Percentiles rank a stretch among this genome's conserved stretches.
Evolutionary conservation across 1,140 invertebrate genomes (phyloP).

Genomic region (Cheumatopsyche charites): DNA sequence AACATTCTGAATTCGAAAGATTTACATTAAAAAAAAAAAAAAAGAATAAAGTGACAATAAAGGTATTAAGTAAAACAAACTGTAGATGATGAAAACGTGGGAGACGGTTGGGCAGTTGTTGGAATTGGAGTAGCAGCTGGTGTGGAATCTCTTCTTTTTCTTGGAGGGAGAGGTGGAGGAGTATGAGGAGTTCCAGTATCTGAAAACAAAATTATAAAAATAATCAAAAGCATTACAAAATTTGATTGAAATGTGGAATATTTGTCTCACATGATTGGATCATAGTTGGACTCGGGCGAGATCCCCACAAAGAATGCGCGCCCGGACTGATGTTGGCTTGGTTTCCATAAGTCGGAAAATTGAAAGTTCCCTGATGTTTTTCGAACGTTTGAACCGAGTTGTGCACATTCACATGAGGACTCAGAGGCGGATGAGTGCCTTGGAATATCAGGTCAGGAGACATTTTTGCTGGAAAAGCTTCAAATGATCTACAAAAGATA

Average conservation of each 20-base stretch:
- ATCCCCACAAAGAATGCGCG: slow-evolving; percentile 24
- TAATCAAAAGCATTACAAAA: background rate
- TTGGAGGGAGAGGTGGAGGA: slow-evolving; percentile 57
- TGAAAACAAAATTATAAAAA: slow-evolving; percentile 29
- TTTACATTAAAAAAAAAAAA: background rate
- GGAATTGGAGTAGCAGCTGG: slow-evolving; percentile 53
- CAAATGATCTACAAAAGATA: slow-evolving; percentile 46
- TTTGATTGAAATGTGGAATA: background rate
- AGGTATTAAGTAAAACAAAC: slow-evolving; percentile 20
- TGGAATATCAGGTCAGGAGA: slow-evolving; percentile 37
- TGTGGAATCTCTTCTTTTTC: slow-evolving; percentile 54
- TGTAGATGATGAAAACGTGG: slow-evolving; percentile 38
- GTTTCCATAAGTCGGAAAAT: slow-evolving; percentile 38
- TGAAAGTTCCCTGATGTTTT: slow-evolving; percentile 45
- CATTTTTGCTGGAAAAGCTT: slow-evolving; percentile 53
- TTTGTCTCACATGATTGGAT: slow-evolving; percentile 20
- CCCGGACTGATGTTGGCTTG: slow-evolving; percentile 39
- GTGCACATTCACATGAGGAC: slow-evolving; percentile 46
- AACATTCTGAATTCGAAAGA: slow-evolving; percentile 33
- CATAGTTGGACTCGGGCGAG: slow-evolving; percentile 33
- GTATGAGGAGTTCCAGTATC: slow-evolving; percentile 43
- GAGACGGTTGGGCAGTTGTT: slow-evolving; percentile 45
- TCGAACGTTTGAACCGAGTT: slow-evolving; percentile 46
- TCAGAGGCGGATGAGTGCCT: slow-evolving; percentile 45
- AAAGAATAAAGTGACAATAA: too few relatives aligned